phyloP scores from a whole-genome alignment of 53 echinoderm and acorn worm genomes.

The Paelopatides confundens region DNA sequence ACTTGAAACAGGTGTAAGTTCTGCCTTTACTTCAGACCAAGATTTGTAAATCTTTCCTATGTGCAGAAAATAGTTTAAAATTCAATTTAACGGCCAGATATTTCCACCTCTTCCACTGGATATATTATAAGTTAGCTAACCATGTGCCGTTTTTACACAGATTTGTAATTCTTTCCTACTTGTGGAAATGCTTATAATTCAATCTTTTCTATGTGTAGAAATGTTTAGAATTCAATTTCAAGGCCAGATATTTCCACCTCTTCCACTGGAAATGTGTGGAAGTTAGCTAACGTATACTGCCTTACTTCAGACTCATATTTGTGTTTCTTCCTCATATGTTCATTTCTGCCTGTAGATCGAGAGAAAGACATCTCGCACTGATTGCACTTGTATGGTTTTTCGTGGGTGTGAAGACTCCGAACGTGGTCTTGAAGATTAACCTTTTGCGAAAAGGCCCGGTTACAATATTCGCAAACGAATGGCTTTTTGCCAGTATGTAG shows the following conservation, averaged over 20 bases:
- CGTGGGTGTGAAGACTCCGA: conserved; percentile 36
- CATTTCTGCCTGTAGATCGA: conserved; percentile 11
- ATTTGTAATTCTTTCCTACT: too few relatives aligned
- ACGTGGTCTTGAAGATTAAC: conserved; percentile 41
- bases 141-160: too few relatives aligned
- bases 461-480: conserved; percentile 28
- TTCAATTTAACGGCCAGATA: too few relatives aligned
- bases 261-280: neutral
- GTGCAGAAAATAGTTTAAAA: too few relatives aligned
- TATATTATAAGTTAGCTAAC: too few relatives aligned
- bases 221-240: neutral
- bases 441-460: conserved; percentile 18
- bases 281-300: neutral
- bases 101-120: too few relatives aligned
- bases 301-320: neutral
- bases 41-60: too few relatives aligned
- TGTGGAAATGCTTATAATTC: too few relatives aligned
- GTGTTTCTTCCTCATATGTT: conserved; percentile 24
- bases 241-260: conserved; percentile 21
- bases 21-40: too few relatives aligned
- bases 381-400: conserved; percentile 9
- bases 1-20: too few relatives aligned
- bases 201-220: too few relatives aligned
- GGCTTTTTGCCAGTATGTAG: conserved; percentile 48
- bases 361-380: conserved; percentile 8